Conservation (phyloP, 1,140 invertebrate genomes). For the Megalopta genalis region DNA sequence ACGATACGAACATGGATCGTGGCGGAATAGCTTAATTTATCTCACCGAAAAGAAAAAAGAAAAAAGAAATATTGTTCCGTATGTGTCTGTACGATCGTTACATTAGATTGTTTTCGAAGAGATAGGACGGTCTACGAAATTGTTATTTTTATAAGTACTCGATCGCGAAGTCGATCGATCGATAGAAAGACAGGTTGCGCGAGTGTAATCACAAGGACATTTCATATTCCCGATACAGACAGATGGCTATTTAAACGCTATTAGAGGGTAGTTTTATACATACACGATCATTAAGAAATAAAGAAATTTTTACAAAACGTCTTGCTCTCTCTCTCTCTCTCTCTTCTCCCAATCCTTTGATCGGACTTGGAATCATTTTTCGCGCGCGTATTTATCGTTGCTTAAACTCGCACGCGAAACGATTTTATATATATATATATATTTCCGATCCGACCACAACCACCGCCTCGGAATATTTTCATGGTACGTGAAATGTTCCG, state of each 20-base stretch:
- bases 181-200: conserved; percentile 42
- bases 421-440: too few species aligned
- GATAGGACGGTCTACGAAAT: not conserved
- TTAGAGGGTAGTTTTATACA: conserved; percentile 75
- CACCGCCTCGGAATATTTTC: too few species aligned
- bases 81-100: not conserved
- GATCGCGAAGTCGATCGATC: conserved; percentile 52
- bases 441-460: too few species aligned
- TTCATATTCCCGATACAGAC: conserved; percentile 54
- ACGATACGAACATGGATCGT: conserved; percentile 7
- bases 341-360: not conserved
- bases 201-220: conserved; percentile 42
- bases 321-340: not conserved
- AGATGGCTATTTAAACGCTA: conserved; percentile 66
- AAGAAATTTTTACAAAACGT: conserved; percentile 70
- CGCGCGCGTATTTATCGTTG: too few species aligned
- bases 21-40: conserved; percentile 37
- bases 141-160: conserved; percentile 11
- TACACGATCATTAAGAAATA: conserved; percentile 73
- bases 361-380: too few species aligned
- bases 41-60: conserved; percentile 24
- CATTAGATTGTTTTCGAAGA: not conserved
- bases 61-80: conserved; percentile 26
- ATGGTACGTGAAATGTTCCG: too few species aligned
- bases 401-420: too few species aligned